phyloP scores from a whole-genome alignment of 2,797 vertebrate genomes.

The Syndactyla subalaris region DNA sequence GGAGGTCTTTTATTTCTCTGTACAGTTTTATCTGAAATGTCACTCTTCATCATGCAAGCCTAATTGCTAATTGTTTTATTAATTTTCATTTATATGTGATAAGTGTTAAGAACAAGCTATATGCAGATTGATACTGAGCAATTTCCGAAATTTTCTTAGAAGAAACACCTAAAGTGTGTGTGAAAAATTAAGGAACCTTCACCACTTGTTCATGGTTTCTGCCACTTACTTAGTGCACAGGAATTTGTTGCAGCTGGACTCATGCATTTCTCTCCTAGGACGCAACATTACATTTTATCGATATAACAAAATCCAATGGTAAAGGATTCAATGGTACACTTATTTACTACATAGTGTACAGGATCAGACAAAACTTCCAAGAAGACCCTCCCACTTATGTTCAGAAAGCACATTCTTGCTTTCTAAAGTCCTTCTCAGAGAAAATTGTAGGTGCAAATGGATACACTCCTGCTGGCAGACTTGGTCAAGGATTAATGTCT shows the following conservation, averaged over 20 bases:
- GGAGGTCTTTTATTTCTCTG: not conserved
- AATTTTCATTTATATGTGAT: not conserved
- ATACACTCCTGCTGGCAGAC: not conserved
- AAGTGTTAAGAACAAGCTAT: not conserved
- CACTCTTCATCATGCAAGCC: not conserved
- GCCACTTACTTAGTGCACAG: not conserved
- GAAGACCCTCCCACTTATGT: too few species aligned
- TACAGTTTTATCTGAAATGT: not conserved
- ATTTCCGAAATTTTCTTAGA: not conserved
- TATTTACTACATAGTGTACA: not conserved
- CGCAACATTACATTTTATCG: not conserved
- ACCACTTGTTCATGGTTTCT: not conserved
- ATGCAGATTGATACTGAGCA: not conserved
- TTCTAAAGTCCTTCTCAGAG: not conserved
- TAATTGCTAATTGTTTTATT: not conserved
- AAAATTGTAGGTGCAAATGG: not conserved
- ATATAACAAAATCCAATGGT: not conserved
- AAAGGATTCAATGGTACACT: not conserved
- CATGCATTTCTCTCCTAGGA: not conserved
- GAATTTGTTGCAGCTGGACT: not conserved
- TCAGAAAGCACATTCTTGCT: not conserved
- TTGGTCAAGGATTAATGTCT: not conserved
- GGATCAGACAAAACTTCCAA: not conserved
- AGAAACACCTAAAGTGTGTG: not conserved
- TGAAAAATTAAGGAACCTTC: not conserved